phyloP scores from a whole-genome alignment of 2,113 vertebrate species.

The Fregata magnificens region DNA sequence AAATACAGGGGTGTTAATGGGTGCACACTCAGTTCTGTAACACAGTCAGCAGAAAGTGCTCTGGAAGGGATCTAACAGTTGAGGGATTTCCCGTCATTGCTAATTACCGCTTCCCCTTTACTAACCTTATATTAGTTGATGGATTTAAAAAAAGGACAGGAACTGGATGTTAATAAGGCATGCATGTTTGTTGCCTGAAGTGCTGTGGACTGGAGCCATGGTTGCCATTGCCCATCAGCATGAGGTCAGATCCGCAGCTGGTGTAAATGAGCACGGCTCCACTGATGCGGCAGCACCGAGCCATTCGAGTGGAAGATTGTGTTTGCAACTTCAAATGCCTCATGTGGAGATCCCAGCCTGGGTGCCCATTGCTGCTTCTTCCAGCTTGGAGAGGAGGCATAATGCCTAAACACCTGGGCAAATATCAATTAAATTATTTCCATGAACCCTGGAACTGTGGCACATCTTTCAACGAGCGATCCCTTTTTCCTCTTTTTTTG shows the following conservation, averaged over 20 bases:
- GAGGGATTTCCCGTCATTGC: not conserved
- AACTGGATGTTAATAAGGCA: not conserved
- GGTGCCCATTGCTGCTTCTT: not conserved
- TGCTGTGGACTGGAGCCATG: not conserved
- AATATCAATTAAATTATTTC: not conserved
- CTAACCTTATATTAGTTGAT: not conserved
- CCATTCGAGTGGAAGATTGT: not conserved
- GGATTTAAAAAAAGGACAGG: not conserved
- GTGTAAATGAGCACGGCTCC: fast-evolving
- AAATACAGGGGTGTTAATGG: not conserved
- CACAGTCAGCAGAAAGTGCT: not conserved
- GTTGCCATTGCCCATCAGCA: not conserved
- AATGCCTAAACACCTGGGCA: not conserved
- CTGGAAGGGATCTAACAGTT: not conserved
- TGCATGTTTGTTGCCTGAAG: not conserved
- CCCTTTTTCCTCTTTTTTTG: not conserved
- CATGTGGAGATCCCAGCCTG: not conserved
- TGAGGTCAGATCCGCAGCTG: not conserved
- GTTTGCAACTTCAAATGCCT: not conserved
- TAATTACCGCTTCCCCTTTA: not conserved
- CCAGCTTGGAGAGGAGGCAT: not conserved
- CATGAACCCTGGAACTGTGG: fast-evolving
- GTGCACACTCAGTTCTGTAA: not conserved
- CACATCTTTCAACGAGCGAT: not conserved
- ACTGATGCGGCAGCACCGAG: fast-evolving